These are phyloP conservation scores for Trachelus iudaicus DNA, from an alignment of 2,888 invertebrate genomes.

Conservation along the genomic window DNA sequence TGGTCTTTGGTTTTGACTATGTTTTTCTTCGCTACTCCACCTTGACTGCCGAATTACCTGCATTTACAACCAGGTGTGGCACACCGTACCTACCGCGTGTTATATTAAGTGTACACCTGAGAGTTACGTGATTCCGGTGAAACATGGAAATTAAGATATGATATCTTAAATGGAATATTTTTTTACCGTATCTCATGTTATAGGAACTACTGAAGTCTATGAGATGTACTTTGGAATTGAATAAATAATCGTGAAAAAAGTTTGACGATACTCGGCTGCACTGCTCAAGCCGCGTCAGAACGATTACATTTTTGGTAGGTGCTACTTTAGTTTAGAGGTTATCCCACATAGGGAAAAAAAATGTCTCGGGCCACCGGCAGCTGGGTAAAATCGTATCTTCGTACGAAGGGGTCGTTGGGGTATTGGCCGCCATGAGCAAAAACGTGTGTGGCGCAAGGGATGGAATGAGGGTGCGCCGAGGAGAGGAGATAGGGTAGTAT, in stretches of 20 bases:
- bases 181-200: not conserved
- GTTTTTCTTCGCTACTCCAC: slow-evolving; percentile 2
- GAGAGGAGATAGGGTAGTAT: slow-evolving; percentile 37
- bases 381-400: slow-evolving; percentile 54
- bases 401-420: slow-evolving; percentile 29
- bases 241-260: not conserved
- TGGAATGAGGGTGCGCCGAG: slow-evolving; percentile 20
- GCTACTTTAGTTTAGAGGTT: slow-evolving; percentile 51
- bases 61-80: not conserved
- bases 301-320: slow-evolving; percentile 8
- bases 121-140: not conserved
- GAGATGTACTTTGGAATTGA: not conserved
- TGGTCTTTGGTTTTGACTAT: slow-evolving; percentile 3
- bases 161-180: not conserved
- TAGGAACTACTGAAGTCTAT: not conserved
- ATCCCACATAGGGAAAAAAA: slow-evolving; percentile 54
- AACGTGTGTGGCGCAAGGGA: slow-evolving; percentile 33
- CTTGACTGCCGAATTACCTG: not conserved
- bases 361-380: slow-evolving; percentile 47
- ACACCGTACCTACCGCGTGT: not conserved
- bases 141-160: not conserved
- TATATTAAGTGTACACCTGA: not conserved
- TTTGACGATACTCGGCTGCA: not conserved
- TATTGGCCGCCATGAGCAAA: slow-evolving; percentile 55
- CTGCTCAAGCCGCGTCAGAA: not conserved